These are phyloP conservation scores for Drosophila albomicans DNA, from an alignment of 1,140 invertebrate species.

Conservation along the genomic window DNA sequence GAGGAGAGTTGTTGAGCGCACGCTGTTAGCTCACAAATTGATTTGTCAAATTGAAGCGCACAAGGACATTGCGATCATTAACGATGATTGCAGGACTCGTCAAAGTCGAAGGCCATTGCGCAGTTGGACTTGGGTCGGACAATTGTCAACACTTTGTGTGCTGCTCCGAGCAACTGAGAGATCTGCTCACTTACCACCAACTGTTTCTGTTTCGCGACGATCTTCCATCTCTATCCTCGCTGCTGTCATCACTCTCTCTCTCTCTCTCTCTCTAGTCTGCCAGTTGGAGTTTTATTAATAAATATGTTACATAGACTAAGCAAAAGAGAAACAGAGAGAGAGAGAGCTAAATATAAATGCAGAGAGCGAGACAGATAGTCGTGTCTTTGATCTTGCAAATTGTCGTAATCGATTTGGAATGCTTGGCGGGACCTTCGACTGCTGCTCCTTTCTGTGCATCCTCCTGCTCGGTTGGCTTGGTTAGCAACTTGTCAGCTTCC, in stretches of 20 bases:
- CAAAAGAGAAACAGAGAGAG: conserved; percentile 4
- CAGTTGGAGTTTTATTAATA: conserved; percentile 78
- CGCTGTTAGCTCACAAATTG: conserved; percentile 80
- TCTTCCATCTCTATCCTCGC: conserved; percentile 19
- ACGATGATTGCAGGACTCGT: conserved; percentile 72
- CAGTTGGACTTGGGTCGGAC: conserved; percentile 56
- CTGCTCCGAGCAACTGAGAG: conserved; percentile 5
- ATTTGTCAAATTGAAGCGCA: conserved; percentile 74
- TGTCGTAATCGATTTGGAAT: conserved; percentile 80
- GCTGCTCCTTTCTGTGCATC: conserved; percentile 55
- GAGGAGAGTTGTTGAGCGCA: conserved; percentile 47
- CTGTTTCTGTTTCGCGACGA: conserved; percentile 65
- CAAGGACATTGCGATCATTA: conserved; percentile 82
- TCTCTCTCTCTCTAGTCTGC: conserved; percentile 19
- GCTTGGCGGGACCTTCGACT: conserved; percentile 66
- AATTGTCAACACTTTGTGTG: conserved; percentile 78
- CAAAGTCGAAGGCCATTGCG: conserved; percentile 63
- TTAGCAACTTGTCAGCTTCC: conserved; percentile 76
- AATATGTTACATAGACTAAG: conserved; percentile 40
- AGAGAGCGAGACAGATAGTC: conserved; percentile 14
- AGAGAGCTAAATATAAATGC: background rate
- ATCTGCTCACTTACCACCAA: conserved; percentile 60
- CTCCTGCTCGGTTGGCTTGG: conserved; percentile 19
- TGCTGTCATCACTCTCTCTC: background rate
- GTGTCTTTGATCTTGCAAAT: conserved; percentile 65